Percentiles rank a stretch among this genome's conserved stretches.
Conservation (phyloP, 2,888 invertebrate species). For the Cosmia pyralina region DNA sequence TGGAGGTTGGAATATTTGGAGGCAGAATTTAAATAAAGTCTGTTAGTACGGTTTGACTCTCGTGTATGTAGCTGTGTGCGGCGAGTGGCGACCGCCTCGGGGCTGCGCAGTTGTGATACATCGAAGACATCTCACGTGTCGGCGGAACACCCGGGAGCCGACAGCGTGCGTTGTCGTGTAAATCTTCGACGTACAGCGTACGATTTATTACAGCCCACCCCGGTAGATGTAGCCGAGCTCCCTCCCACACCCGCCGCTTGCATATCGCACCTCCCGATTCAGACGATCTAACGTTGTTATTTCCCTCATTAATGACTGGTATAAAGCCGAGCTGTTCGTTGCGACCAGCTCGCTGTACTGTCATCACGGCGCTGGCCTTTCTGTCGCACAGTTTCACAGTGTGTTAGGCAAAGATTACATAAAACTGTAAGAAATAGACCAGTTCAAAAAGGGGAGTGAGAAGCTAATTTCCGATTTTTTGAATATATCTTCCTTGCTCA, state of each 20-base stretch:
- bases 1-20: neutral
- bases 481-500: too few species aligned
- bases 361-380: neutral
- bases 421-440: too few species aligned
- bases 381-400: neutral
- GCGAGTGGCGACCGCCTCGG: neutral
- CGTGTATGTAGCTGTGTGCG: neutral
- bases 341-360: neutral
- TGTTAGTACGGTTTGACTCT: neutral
- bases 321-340: neutral
- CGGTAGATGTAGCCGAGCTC: neutral
- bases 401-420: too few species aligned
- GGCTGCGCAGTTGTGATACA: neutral
- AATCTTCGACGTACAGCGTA: constrained; percentile 38
- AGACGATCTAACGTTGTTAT: constrained; percentile 22
- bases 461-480: too few species aligned
- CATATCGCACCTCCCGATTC: constrained; percentile 2
- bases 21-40: neutral
- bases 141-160: constrained; percentile 6
- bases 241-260: constrained; percentile 5
- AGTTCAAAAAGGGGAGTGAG: too few species aligned
- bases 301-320: constrained; percentile 3
- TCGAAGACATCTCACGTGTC: constrained; percentile 10
- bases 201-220: constrained; percentile 25
- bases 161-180: constrained; percentile 42